phyloP scores from a whole-genome alignment of 2,888 invertebrate genomes.

The Ormyrus thymus region DNA sequence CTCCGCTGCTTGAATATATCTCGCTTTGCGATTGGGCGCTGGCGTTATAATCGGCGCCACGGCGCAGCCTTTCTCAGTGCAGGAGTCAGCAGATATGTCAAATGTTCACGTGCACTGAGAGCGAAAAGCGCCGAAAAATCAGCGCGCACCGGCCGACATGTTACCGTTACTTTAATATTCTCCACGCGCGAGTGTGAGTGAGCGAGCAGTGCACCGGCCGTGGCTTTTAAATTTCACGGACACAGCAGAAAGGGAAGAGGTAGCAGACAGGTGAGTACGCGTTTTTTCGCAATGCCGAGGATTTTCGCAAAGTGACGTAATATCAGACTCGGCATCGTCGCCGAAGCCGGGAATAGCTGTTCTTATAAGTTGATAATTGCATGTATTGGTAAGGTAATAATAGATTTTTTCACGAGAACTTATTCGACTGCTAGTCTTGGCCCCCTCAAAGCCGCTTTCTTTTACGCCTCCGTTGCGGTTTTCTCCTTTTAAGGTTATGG shows the following conservation, averaged over 20 bases:
- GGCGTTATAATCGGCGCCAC: too few species aligned
- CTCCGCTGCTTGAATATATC: too few species aligned
- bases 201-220: background rate
- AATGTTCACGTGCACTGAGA: too few species aligned
- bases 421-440: background rate
- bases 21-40: too few species aligned
- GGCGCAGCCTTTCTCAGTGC: too few species aligned
- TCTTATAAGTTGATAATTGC: slow-evolving; percentile 15
- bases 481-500: slow-evolving; percentile 15
- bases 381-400: slow-evolving; percentile 16
- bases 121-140: too few species aligned
- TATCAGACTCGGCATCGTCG: background rate
- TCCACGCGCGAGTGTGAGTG: background rate
- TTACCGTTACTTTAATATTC: too few species aligned
- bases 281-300: background rate
- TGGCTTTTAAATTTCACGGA: too few species aligned
- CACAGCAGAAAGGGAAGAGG: too few species aligned
- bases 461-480: background rate
- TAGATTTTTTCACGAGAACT: slow-evolving; percentile 16
- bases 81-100: too few species aligned
- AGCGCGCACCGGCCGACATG: too few species aligned
- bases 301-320: slow-evolving; percentile 33
- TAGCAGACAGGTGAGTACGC: background rate
- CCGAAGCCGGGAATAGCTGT: background rate
- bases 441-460: background rate